Evolutionary conservation across 1,140 invertebrate genomes (phyloP).

Genomic region (Notospermus geniculatus): DNA sequence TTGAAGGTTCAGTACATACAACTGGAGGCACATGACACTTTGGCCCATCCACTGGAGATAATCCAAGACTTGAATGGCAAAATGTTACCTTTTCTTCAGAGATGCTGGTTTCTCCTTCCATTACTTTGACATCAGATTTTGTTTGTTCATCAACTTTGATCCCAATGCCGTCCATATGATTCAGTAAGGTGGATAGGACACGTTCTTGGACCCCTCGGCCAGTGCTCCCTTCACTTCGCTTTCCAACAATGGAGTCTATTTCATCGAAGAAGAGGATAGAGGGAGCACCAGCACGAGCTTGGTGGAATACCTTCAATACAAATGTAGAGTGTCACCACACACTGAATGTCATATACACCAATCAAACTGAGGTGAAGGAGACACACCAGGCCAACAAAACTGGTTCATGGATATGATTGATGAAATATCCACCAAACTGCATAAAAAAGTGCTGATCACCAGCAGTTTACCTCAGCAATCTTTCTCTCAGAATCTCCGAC

Average conservation of each 20-base stretch:
- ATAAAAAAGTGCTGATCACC: not conserved
- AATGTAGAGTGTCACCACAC: not conserved
- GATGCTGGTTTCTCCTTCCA: too few relatives aligned
- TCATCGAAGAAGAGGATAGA: slow-evolving; percentile 52
- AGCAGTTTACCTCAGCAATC: slow-evolving; percentile 56
- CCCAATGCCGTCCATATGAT: slow-evolving; percentile 63
- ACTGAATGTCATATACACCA: not conserved
- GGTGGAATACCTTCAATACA: slow-evolving; percentile 42
- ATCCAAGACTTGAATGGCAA: too few relatives aligned
- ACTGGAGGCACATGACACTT: too few relatives aligned
- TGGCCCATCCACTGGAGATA: too few relatives aligned
- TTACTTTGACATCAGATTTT: not conserved
- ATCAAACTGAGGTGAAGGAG: not conserved
- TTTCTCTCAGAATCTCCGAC: slow-evolving; percentile 67
- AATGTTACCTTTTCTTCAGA: too few relatives aligned
- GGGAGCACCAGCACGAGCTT: slow-evolving; percentile 44
- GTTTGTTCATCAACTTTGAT: slow-evolving; percentile 36
- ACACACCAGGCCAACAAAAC: not conserved
- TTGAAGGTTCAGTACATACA: too few relatives aligned
- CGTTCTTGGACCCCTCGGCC: slow-evolving; percentile 49
- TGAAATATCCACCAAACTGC: not conserved
- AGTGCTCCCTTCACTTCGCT: slow-evolving; percentile 43
- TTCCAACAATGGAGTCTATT: slow-evolving; percentile 49
- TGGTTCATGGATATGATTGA: not conserved
- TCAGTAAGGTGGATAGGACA: slow-evolving; percentile 48